Evolutionary conservation across 2,888 invertebrate species (phyloP).

Genomic region (Mythimna pallens): DNA sequence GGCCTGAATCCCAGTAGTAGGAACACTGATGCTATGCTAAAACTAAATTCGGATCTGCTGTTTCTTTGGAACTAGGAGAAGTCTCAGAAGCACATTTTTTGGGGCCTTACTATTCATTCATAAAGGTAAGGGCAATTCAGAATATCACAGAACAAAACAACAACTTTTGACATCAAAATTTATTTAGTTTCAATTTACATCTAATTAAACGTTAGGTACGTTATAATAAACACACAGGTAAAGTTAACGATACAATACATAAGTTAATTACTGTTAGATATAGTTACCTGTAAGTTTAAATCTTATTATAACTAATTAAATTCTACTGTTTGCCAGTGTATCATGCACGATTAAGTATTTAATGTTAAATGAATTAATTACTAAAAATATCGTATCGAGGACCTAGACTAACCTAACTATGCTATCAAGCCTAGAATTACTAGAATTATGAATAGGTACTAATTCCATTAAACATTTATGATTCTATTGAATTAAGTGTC

Average conservation of each 20-base stretch:
- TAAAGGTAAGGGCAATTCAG: not conserved
- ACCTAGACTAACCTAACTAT: not conserved
- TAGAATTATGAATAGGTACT: not conserved
- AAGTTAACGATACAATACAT: not conserved
- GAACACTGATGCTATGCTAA: no score
- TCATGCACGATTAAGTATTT: not conserved
- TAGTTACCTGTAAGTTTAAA: not conserved
- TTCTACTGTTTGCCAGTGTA: not conserved
- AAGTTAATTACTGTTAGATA: not conserved
- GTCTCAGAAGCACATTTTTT: not conserved
- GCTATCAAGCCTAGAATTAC: not conserved
- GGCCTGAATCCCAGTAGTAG: no score
- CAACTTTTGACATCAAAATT: not conserved
- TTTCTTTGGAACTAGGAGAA: no score
- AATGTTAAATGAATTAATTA: slow-evolving; percentile 3
- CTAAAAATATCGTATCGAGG: not conserved
- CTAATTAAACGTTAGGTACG: not conserved
- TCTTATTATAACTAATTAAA: not conserved
- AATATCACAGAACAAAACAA: slow-evolving; percentile 26
- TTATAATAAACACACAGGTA: no score
- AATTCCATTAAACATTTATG: slow-evolving; percentile 7
- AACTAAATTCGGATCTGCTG: no score
- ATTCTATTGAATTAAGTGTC: not conserved
- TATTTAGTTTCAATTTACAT: slow-evolving; percentile 9
- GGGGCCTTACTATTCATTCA: no score